phyloP scores from a whole-genome alignment of 1,140 invertebrate species.

The Drosophila funebris region DNA sequence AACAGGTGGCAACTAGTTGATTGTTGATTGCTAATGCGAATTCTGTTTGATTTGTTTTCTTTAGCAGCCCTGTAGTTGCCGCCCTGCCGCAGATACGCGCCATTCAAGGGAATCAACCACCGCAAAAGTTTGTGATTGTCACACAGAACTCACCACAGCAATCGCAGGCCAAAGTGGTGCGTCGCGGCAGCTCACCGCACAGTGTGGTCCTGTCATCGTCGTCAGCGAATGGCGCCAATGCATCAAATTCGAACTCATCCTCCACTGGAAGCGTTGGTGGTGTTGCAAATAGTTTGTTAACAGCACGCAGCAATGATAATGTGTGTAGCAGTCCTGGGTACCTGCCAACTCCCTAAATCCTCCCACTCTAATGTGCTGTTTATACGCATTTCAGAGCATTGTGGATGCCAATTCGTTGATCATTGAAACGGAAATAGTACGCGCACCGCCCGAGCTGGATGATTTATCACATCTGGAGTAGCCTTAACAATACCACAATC shows the following conservation, averaged over 20 bases:
- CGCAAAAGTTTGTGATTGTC: slow-evolving; percentile 79
- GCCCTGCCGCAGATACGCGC: slow-evolving; percentile 71
- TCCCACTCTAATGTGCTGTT: slow-evolving; percentile 48
- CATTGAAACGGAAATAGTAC: slow-evolving; percentile 79
- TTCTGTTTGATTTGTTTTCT: background rate
- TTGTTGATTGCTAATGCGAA: too few relatives aligned
- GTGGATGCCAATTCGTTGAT: slow-evolving; percentile 76
- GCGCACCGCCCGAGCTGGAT: slow-evolving; percentile 72
- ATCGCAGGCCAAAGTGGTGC: slow-evolving; percentile 57
- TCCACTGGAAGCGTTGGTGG: slow-evolving; percentile 40
- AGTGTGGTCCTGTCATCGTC: slow-evolving; percentile 59
- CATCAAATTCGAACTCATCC: slow-evolving; percentile 63
- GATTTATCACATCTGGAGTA: slow-evolving; percentile 81
- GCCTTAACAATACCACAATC: slow-evolving; percentile 14
- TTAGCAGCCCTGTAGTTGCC: slow-evolving; percentile 71
- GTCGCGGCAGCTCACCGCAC: slow-evolving; percentile 73
- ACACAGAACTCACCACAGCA: slow-evolving; percentile 70
- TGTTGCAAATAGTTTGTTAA: slow-evolving; percentile 21
- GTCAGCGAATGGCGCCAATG: slow-evolving; percentile 54
- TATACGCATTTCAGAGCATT: slow-evolving; percentile 69
- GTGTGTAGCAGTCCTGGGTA: slow-evolving; percentile 63
- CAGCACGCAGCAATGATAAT: slow-evolving; percentile 64
- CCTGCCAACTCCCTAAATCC: slow-evolving; percentile 55
- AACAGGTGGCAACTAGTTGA: too few relatives aligned
- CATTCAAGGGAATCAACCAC: slow-evolving; percentile 61